Evolutionary conservation across 2,113 vertebrate genomes (phyloP).

Genomic region (Spermophilus dauricus): DNA sequence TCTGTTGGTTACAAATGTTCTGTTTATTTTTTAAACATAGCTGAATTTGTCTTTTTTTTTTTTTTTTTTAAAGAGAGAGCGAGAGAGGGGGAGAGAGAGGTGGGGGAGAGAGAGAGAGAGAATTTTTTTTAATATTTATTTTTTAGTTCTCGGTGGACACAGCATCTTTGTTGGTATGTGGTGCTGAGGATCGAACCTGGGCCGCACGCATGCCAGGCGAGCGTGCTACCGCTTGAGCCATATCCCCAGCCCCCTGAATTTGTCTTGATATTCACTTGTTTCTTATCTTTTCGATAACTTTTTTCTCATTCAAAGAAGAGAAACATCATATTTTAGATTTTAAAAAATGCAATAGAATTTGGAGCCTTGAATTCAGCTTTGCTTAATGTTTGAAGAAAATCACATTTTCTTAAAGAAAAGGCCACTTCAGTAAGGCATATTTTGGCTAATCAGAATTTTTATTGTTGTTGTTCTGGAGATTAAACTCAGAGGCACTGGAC

Average conservation of each 20-base stretch:
- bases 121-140: too few relatives aligned
- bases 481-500: too few relatives aligned
- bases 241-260: too few relatives aligned
- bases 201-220: too few relatives aligned
- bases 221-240: too few relatives aligned
- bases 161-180: too few relatives aligned
- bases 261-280: constrained; percentile 15
- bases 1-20: constrained; percentile 9
- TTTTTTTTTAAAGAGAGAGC: too few relatives aligned
- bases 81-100: too few relatives aligned
- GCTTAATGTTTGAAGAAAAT: neutral
- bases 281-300: constrained; percentile 29
- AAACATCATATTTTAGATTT: constrained; percentile 26
- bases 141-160: too few relatives aligned
- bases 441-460: neutral
- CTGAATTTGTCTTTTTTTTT: neutral
- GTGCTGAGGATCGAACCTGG: too few relatives aligned
- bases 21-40: constrained; percentile 26
- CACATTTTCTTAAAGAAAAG: constrained; percentile 8
- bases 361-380: constrained; percentile 1
- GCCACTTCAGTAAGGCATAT: neutral
- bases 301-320: neutral
- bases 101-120: too few relatives aligned
- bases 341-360: neutral
- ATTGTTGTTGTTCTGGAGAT: too few relatives aligned